A percentile compares a stretch with the other conserved stretches of the same genome.
Conservation (phyloP, 2,113 vertebrate genomes). For the Euleptes europaea region DNA sequence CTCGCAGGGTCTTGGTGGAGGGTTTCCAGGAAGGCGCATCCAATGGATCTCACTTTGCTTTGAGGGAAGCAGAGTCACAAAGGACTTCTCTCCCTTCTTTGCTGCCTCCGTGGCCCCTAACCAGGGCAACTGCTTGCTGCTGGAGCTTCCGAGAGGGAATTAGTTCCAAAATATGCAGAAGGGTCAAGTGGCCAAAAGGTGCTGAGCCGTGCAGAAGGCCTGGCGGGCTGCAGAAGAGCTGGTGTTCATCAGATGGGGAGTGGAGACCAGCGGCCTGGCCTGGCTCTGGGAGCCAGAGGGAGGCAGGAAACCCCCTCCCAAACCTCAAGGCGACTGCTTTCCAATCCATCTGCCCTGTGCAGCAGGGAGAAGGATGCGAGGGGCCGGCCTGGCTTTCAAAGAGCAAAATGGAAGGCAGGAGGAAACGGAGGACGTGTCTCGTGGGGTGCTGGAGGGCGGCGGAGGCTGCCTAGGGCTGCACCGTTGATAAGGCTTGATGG, state of each 20-base stretch:
- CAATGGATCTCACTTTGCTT: no score
- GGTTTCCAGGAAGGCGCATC: no score
- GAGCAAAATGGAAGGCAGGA: slow-evolving; percentile 77
- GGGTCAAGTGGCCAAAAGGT: slow-evolving; percentile 93
- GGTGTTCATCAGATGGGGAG: slow-evolving; percentile 94
- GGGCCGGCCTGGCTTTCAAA: slow-evolving; percentile 80
- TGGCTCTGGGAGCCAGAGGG: slow-evolving; percentile 89
- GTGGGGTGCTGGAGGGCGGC: slow-evolving; percentile 66
- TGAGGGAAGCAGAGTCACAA: slow-evolving; percentile 12
- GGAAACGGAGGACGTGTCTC: slow-evolving; percentile 75
- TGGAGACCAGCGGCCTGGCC: slow-evolving; percentile 84
- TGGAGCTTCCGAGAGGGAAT: slow-evolving; percentile 83
- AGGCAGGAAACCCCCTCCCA: slow-evolving; percentile 90
- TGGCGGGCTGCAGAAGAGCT: slow-evolving; percentile 87
- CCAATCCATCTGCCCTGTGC: slow-evolving; percentile 92
- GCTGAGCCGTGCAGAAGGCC: slow-evolving; percentile 91
- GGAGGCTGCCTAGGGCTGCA: slow-evolving; percentile 51
- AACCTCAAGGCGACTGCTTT: slow-evolving; percentile 92
- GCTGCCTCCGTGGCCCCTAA: slow-evolving; percentile 77
- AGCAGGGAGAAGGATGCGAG: slow-evolving; percentile 77
- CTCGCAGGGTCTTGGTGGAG: no score
- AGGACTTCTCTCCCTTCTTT: slow-evolving; percentile 67
- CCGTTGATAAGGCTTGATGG: slow-evolving; percentile 65
- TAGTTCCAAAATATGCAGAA: slow-evolving; percentile 86
- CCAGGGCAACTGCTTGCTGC: slow-evolving; percentile 80